Conservation (phyloP, 1,140 invertebrate species). For the Drosophila lacertosa region DNA sequence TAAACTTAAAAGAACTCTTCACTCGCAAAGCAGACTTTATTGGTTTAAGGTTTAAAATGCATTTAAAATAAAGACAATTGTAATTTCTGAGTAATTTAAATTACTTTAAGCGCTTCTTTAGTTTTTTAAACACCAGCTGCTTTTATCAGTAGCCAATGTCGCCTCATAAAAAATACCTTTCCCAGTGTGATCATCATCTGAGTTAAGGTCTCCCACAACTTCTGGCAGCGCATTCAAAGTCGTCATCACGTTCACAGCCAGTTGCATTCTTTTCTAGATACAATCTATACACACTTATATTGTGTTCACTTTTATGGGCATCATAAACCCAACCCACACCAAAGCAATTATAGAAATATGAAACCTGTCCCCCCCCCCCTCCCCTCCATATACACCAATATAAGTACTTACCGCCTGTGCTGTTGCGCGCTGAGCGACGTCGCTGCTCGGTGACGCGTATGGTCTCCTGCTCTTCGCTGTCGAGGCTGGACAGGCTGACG, state of each 20-base stretch:
- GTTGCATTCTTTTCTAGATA: not conserved
- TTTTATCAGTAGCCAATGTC: no score
- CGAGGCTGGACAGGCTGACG: slow-evolving; percentile 85
- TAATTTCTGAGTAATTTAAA: no score
- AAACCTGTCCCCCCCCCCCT: not conserved
- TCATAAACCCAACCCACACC: slow-evolving; percentile 25
- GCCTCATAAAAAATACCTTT: no score
- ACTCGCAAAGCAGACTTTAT: no score
- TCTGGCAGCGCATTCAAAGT: slow-evolving; percentile 2
- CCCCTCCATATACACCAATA: not conserved
- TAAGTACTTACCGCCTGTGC: slow-evolving; percentile 84
- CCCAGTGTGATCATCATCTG: no score
- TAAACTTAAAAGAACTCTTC: no score
- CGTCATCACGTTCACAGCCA: not conserved
- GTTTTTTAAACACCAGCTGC: no score
- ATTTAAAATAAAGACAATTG: no score
- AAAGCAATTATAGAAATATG: slow-evolving; percentile 11
- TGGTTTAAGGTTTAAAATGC: no score
- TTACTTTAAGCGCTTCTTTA: no score
- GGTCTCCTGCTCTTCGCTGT: slow-evolving; percentile 86
- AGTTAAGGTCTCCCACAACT: no score
- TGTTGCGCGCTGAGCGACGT: slow-evolving; percentile 84
- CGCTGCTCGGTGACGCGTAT: slow-evolving; percentile 82
- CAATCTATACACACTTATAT: not conserved
- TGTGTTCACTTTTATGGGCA: slow-evolving; percentile 23